Evolutionary conservation across 2,113 vertebrate genomes (phyloP), one percentile per base, ranked within the genome.

Genomic region (Brachionichthys hirsutus): DNA sequence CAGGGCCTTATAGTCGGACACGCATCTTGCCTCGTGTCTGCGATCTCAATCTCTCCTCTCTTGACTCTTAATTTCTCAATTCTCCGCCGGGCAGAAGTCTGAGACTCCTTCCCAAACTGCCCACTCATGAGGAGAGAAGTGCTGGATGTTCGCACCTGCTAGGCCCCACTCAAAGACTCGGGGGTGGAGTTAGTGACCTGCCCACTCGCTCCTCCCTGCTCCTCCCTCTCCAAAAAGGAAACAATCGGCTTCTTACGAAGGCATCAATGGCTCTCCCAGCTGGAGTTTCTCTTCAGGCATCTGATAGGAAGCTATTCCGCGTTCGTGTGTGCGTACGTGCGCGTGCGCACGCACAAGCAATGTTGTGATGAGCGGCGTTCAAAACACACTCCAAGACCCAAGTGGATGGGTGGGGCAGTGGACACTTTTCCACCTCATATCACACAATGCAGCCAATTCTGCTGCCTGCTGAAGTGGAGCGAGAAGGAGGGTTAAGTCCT

Each of bases 131-230:
- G 81, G 75, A 75, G 77, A 85, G 78, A 75, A 83, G 71, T 55
- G 62, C 63, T 87, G 73, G 68, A 83, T 92, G 87, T 92, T 91
- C 90, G 89, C 88, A 92, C 90, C 90, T 92, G 89, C 89, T 86
- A 81, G 84, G 78, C 75, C 83, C 74, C 68, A 75, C 76, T 91
- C 79, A 92, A 92, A 89, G 87, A 64, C 62, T 61, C n/a, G 55
- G 81, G 89, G 89, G 90, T 87, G 89, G 87, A 85, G 88, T 88
- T 80, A 83, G 75, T 82, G 87, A 87, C 84, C 87, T 81, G 82
- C 88, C 88, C 83, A 77, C 86, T 90, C 73, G 85, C 83, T 87
- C 86, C 87, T 82, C 81, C 88, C 85, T 16, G 47, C 72, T 88
- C 88, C 84, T 87, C 89, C 88, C 85, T 86, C 82, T 90, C 72